Base-by-base conservation (phyloP, 2,888 invertebrate genomes). In the Nemoura dubitans region DNA sequence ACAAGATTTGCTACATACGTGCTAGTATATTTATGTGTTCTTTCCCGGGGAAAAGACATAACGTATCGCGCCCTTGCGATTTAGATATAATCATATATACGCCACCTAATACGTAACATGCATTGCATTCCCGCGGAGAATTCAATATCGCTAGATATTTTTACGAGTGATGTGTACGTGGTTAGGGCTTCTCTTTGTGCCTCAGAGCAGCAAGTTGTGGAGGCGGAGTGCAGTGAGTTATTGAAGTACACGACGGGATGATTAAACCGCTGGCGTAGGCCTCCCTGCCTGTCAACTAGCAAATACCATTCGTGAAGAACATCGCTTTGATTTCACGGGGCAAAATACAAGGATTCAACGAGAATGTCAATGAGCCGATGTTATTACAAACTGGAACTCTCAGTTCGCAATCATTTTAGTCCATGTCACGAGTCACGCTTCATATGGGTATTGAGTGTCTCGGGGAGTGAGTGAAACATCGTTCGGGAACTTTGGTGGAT, bases 11-110 rank as follows among this genome's bases (percentile, higher is more conserved):
- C 78, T 21, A 27, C 78, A 76, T 76, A n/a, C 28, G 16, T 26
- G 25, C 76, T n/a, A 26, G 26, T 80, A 80, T 30, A 25, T 78
- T 78, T 78, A 78, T 78, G 78, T 78, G 28, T 78, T 28, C 25
- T 27, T 3, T 28, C 28, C 21, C 25, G n/a, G 7, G 10, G 81
- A 81, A n/a, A 81, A n/a, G 30, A 81, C 30, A 29, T 81, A 30
- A 81, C 30, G 81, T 30, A 81, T 81, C 3, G 30, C 29, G n/a
- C 81, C 81, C 81, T 10, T 7, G 81, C 28, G 81, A 81, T 81
- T 81, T 81, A 28, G 29, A 81, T 81, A 81, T 81, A 81, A 81
- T 81, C 81, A 81, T 30, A 81, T 30, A 81, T 80, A 80, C 27
- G 25, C 80, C 36, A 59, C 59, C 59, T 59, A 59, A 59, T 59